Evolutionary conservation across 2,888 invertebrate species (phyloP).

Genomic region (Agrochola lota): DNA sequence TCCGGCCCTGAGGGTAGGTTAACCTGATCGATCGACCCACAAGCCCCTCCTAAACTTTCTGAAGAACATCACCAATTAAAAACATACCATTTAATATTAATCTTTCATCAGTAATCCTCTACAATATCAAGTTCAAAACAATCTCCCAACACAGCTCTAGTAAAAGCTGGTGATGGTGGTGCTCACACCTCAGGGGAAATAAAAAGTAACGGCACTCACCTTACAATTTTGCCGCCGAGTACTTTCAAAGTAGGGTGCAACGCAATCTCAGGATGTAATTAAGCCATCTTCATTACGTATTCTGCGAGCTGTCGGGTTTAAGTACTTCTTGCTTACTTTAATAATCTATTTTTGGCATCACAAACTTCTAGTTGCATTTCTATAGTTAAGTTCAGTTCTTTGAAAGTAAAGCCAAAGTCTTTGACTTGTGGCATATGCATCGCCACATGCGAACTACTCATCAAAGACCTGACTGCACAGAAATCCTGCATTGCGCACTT

Average conservation of each 20-base stretch:
- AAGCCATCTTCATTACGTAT: conserved; percentile 58
- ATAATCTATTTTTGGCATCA: conserved; percentile 32
- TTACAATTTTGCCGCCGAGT: conserved; percentile 7
- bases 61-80: too few species aligned
- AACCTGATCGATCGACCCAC: too few species aligned
- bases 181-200: neutral
- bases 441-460: too few species aligned
- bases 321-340: conserved; percentile 34
- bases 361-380: conserved; percentile 20
- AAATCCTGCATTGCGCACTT: too few species aligned
- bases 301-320: conserved; percentile 39
- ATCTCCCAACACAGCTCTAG: neutral
- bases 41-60: too few species aligned
- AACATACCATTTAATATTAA: neutral
- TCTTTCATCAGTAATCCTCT: neutral
- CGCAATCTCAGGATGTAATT: conserved; percentile 46
- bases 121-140: neutral
- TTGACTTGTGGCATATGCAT: neutral
- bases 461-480: too few species aligned
- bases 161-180: neutral
- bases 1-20: too few species aligned
- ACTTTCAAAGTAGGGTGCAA: conserved; percentile 17
- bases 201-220: conserved; percentile 4
- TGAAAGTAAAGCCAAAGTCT: conserved; percentile 18
- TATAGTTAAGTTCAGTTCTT: conserved; percentile 5